Conservation (phyloP, 1,140 invertebrate species). For the Pemphigus obesinymphae region DNA sequence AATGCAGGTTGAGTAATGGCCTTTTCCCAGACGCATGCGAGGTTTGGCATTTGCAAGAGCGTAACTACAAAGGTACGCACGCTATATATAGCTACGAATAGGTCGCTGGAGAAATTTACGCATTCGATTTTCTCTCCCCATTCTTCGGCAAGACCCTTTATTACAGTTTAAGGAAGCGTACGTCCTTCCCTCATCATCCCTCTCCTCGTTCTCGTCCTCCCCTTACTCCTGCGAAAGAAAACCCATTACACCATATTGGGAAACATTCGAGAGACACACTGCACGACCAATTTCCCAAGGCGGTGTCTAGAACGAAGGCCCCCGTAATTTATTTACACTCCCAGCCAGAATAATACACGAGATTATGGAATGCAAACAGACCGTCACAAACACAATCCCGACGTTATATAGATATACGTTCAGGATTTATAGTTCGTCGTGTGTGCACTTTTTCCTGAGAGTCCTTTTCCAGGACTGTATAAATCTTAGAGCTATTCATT, state of each 20-base stretch:
- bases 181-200: not conserved
- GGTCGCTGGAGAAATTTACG: not conserved
- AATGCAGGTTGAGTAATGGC: not conserved
- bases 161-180: conserved; percentile 29
- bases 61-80: not conserved
- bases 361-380: conserved; percentile 6
- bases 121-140: conserved; percentile 30
- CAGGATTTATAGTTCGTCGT: not conserved
- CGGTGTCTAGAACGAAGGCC: not conserved
- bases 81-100: too few relatives aligned
- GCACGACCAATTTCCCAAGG: conserved; percentile 21
- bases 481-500: not conserved
- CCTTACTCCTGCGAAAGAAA: not conserved
- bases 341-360: not conserved
- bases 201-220: not conserved
- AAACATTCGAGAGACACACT: not conserved
- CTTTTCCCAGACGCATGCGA: not conserved
- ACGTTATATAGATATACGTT: not conserved
- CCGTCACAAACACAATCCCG: not conserved
- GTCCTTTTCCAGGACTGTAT: not conserved
- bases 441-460: not conserved
- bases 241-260: conserved; percentile 11
- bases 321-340: conserved; percentile 6
- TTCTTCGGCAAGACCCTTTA: conserved; percentile 21
- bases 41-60: not conserved